A percentile compares a stretch with the other conserved stretches of the same genome.
Conservation (phyloP, 2,113 vertebrate species). For the Erythrocebus patas region DNA sequence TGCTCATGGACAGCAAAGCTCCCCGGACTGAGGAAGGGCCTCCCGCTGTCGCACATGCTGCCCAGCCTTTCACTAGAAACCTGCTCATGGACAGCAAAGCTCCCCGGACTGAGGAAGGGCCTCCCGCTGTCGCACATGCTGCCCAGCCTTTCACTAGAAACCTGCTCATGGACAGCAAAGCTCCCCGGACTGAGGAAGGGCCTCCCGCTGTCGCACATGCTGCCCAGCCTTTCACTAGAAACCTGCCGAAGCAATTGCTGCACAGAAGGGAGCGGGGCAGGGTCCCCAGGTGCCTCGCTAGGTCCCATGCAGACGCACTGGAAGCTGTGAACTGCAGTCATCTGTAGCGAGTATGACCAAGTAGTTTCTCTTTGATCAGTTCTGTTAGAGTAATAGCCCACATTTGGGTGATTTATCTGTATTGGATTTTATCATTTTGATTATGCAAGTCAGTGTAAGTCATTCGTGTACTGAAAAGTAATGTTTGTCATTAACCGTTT, state of each 20-base stretch:
- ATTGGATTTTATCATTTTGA: neutral
- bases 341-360: rapidly evolving
- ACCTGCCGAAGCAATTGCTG: neutral
- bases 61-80: neutral
- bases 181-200: no score
- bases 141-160: neutral
- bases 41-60: rapidly evolving
- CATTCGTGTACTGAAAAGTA: rapidly evolving
- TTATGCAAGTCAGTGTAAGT: rapidly evolving
- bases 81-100: rapidly evolving
- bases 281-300: rapidly evolving
- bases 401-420: neutral
- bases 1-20: rapidly evolving
- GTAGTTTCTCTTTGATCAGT: rapidly evolving
- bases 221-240: neutral
- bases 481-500: rapidly evolving
- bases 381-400: rapidly evolving
- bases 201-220: rapidly evolving
- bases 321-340: rapidly evolving
- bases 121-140: rapidly evolving
- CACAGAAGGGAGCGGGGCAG: rapidly evolving
- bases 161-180: rapidly evolving
- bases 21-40: no score
- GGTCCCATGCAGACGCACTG: rapidly evolving
- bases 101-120: no score